Conservation (phyloP, 2,113 vertebrate genomes). For the Sorex fumeus region DNA sequence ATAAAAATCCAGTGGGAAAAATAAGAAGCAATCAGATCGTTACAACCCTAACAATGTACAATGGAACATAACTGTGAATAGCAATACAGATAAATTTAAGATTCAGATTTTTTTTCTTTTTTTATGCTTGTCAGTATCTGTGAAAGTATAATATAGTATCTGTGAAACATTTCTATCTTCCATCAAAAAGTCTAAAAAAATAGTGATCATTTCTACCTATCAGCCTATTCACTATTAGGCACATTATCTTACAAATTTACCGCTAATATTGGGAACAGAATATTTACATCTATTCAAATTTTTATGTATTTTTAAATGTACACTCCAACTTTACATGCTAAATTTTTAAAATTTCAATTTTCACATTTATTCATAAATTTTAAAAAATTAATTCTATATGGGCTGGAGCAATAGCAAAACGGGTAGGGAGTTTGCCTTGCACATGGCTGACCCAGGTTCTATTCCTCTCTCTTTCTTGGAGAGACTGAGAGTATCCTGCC, state of each 20-base stretch:
- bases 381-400: no score
- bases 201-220: background rate
- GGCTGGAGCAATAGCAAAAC: no score
- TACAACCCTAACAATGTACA: conserved; percentile 49
- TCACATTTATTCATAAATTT: background rate
- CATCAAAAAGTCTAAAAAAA: conserved; percentile 17
- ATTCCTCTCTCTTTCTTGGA: no score
- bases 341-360: conserved; percentile 49
- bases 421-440: no score
- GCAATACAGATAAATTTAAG: conserved; percentile 36
- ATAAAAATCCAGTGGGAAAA: conserved; percentile 64
- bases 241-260: conserved; percentile 47
- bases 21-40: conserved; percentile 45
- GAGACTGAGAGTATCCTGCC: no score
- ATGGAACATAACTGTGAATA: conserved; percentile 32
- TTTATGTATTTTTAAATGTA: conserved; percentile 25
- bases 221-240: background rate
- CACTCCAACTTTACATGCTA: conserved; percentile 1
- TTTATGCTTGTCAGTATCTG: conserved; percentile 44
- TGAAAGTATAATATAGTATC: background rate
- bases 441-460: no score
- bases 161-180: conserved; percentile 13
- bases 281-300: background rate
- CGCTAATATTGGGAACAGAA: background rate
- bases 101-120: conserved; percentile 3